phyloP scores from a whole-genome alignment of 2,113 vertebrate genomes.

The Microtus oregoni region DNA sequence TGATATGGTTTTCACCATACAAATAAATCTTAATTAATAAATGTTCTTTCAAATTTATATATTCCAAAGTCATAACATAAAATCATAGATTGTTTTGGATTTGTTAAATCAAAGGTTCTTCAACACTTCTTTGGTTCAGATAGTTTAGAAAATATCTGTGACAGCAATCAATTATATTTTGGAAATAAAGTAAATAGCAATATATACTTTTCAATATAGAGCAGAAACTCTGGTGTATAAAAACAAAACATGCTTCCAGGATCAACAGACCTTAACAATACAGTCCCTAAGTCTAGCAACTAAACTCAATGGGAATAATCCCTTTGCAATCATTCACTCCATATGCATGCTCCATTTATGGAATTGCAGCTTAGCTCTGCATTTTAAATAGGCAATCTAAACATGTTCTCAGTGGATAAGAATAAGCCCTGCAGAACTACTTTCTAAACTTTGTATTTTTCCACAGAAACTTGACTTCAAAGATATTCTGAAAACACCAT shows the following conservation, averaged over 20 bases:
- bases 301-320: neutral
- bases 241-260: neutral
- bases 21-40: neutral
- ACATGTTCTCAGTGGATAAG: conserved; percentile 70
- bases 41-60: neutral
- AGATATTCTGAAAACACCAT: conserved; percentile 72
- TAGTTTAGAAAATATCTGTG: neutral
- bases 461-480: conserved; percentile 75
- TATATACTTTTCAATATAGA: neutral
- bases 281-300: neutral
- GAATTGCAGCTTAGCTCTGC: neutral
- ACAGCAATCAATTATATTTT: neutral
- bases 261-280: neutral
- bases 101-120: neutral
- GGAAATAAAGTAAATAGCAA: neutral
- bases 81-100: neutral
- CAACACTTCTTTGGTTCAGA: neutral
- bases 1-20: neutral
- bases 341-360: neutral
- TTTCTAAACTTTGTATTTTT: conserved; percentile 69
- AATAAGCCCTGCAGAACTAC: conserved; percentile 74
- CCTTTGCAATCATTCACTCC: neutral
- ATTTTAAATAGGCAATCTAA: conserved; percentile 74
- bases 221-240: neutral
- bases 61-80: neutral